A percentile compares a stretch with the other conserved stretches of the same genome.
These are phyloP conservation scores for Cephus pulcher DNA, from an alignment of 2,888 invertebrate genomes.

Conservation along the genomic window DNA sequence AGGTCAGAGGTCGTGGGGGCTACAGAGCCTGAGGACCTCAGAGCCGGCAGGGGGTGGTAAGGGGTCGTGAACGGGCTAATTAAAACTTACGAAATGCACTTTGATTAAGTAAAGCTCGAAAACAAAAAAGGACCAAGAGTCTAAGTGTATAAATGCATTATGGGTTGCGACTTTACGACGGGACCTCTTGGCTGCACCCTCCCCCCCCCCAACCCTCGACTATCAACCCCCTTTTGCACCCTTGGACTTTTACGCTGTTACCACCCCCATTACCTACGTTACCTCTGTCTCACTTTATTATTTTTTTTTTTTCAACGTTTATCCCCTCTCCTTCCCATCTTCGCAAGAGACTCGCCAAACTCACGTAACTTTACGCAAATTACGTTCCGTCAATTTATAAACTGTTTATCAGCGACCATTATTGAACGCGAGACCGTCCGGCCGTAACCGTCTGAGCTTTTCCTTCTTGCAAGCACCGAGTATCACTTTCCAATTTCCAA, in stretches of 20 bases:
- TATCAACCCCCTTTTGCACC: neutral
- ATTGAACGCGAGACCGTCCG: neutral
- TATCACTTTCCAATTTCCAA: conserved; percentile 45
- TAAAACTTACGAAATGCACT: conserved; percentile 41
- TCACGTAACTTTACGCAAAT: conserved; percentile 3
- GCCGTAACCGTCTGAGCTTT: neutral
- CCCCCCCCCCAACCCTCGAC: neutral
- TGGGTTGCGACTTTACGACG: conserved; percentile 17
- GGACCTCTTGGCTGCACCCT: neutral
- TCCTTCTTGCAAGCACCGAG: conserved; percentile 3
- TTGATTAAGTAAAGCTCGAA: conserved; percentile 26
- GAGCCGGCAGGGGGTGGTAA: neutral
- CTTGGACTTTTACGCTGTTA: neutral
- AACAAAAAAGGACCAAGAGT: conserved; percentile 8
- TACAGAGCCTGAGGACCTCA: conserved; percentile 2
- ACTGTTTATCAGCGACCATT: conserved; percentile 1
- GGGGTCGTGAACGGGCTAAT: conserved; percentile 30
- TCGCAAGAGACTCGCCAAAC: neutral
- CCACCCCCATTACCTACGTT: conserved; percentile 2
- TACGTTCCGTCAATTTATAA: conserved; percentile 9
- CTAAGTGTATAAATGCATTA: conserved; percentile 19
- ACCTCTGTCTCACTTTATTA: neutral
- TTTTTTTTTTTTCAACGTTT: neutral
- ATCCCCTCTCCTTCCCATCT: neutral
- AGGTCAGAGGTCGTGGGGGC: neutral